These are phyloP conservation scores for Phalanger gymnotis DNA, from an alignment of 2,797 vertebrate genomes.

Conservation along the genomic window DNA sequence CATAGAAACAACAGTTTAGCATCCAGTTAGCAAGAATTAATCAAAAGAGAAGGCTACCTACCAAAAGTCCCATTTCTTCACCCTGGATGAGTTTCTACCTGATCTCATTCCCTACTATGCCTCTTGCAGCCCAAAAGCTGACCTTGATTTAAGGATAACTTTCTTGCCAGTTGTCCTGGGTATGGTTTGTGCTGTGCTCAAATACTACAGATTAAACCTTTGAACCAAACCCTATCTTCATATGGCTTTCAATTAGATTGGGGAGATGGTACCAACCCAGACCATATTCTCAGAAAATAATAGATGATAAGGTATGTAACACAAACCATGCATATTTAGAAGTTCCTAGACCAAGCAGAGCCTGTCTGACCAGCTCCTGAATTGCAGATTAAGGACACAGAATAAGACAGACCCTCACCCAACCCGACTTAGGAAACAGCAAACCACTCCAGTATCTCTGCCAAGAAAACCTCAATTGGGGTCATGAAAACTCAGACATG, in stretches of 20 bases:
- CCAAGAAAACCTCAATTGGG: neutral
- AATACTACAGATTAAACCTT: neutral
- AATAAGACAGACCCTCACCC: neutral
- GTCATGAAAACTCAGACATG: neutral
- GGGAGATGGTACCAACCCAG: neutral
- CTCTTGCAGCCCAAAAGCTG: neutral
- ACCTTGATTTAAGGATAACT: neutral
- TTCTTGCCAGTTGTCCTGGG: neutral
- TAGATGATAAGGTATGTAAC: neutral
- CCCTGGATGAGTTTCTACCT: neutral
- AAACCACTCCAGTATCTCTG: neutral
- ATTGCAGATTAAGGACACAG: neutral
- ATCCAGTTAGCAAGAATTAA: neutral
- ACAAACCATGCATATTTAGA: neutral
- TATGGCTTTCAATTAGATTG: neutral
- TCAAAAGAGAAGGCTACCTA: neutral
- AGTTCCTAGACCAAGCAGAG: neutral
- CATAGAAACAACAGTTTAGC: neutral
- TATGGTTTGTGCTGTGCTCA: neutral
- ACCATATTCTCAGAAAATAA: neutral
- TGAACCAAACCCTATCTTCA: neutral
- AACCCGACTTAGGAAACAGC: neutral
- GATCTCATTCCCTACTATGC: neutral
- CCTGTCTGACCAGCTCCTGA: neutral
- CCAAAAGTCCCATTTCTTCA: neutral